A percentile compares a stretch with the other conserved stretches of the same genome.
Evolutionary conservation across 2,113 vertebrate species (phyloP).

Genomic region (Takifugu bimaculatus): DNA sequence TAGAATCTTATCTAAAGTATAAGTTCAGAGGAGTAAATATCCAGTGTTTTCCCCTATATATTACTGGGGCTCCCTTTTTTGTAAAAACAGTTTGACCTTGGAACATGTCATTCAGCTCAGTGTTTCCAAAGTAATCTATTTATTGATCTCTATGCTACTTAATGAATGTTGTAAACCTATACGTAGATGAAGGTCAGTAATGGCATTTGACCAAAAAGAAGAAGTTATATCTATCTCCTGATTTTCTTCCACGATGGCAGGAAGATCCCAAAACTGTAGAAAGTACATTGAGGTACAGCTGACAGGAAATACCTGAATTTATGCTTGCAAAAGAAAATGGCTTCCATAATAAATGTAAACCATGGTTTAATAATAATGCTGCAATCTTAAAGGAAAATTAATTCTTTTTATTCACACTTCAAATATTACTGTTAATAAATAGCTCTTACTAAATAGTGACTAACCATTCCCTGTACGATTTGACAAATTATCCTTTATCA

Average conservation of each 20-base stretch:
- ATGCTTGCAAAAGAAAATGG: background rate
- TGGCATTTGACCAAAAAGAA: conserved; percentile 32
- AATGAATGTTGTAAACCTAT: conserved; percentile 55
- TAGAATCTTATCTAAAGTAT: too few species aligned
- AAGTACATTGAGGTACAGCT: too few species aligned
- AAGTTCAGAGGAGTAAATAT: too few species aligned
- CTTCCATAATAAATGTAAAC: conserved; percentile 3
- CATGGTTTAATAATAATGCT: conserved; percentile 32
- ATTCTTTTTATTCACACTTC: conserved; percentile 11
- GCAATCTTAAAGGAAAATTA: conserved; percentile 16
- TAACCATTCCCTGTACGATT: too few species aligned
- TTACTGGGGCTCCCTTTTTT: too few species aligned
- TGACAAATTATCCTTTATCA: background rate
- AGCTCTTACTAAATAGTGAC: too few species aligned
- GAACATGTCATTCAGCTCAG: conserved; percentile 43
- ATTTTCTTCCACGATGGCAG: too few species aligned
- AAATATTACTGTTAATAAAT: background rate
- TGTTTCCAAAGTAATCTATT: conserved; percentile 51
- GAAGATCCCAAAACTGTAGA: too few species aligned
- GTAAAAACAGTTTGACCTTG: conserved; percentile 50
- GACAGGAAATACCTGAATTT: background rate
- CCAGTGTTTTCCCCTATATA: too few species aligned
- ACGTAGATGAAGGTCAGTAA: conserved; percentile 48
- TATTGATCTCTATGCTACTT: conserved; percentile 54
- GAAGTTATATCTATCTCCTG: too few species aligned